Evolutionary conservation across 2,797 vertebrate species (phyloP).

Genomic region (Acanthurus leucopareius): DNA sequence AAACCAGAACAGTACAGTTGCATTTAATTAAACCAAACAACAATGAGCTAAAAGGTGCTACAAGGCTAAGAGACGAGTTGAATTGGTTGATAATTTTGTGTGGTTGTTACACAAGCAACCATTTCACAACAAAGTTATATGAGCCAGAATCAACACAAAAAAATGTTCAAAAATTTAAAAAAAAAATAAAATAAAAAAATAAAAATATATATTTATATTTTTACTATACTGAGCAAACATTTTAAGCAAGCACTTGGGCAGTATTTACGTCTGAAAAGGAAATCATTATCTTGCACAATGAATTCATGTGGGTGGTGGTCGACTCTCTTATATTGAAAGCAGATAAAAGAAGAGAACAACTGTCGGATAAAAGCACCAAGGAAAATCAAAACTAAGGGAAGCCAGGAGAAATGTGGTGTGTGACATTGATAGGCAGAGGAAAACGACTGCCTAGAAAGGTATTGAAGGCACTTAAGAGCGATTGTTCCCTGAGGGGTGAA

Average conservation of each 20-base stretch:
- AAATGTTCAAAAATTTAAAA: too few species aligned
- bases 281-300: constrained; percentile 53
- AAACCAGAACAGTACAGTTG: background rate
- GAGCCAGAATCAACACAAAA: background rate
- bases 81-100: background rate
- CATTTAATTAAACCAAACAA: background rate
- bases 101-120: background rate
- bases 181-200: too few species aligned
- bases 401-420: constrained; percentile 18
- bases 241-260: constrained; percentile 3
- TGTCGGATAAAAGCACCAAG: constrained; percentile 51
- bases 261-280: constrained; percentile 33
- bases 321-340: constrained; percentile 22
- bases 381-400: constrained; percentile 45
- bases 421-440: constrained; percentile 46
- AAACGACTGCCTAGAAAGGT: constrained; percentile 46
- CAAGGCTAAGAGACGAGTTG: too few species aligned
- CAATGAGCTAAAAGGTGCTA: background rate
- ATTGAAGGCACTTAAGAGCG: constrained; percentile 49
- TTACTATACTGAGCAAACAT: background rate
- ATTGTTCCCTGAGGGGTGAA: constrained; percentile 57
- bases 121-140: background rate
- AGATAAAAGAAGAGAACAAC: constrained; percentile 37
- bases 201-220: background rate
- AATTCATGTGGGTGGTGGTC: constrained; percentile 22